Base-by-base conservation (phyloP, 2,797 vertebrate genomes). In the Lagocephalus sceleratus region DNA sequence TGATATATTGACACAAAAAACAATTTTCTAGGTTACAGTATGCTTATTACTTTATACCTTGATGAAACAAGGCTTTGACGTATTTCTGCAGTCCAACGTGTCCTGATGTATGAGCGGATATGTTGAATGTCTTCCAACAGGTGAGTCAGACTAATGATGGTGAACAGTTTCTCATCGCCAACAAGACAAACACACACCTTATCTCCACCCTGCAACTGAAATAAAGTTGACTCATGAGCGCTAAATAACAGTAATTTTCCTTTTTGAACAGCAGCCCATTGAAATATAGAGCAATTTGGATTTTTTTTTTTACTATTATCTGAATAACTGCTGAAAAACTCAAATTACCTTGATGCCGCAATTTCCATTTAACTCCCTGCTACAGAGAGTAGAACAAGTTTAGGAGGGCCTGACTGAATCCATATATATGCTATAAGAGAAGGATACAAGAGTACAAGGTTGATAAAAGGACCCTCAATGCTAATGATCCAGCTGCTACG, bases 401-500 rank as follows among this genome's bases (percentile, higher is more conserved):
- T 10, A 35, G 32, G 32, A 14, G 32, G 14, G 32, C 9, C 32
- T 14, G 32, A 35, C 26, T 29, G 12, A 35, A 35, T 35, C 14
- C 26, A 29, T 29, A 35, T 35, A 35, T 3, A 35, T 35, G 32
- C 32, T 35, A 35, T 35, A 35, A 35, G 12, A 79, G 76, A 72
- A 52, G 43, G 56, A 68, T 68, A 75, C 79, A 64, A 14, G 11
- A 35, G 32, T 35, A 35, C 32, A 1, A 3, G 32, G 3, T 35
- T 12, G 32, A 35, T 35, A 35, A 35, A 35, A 35, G 80, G 85
- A 84, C 83, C 85, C 73, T 76, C 47, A 26, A 60, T 58, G 53
- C 76, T 89, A 87, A 89, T 85, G 83, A 86, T 82, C 73, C 76
- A 88, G 84, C 87, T 81, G 85, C 75, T 81, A 65, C 67, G 68